phyloP scores from a whole-genome alignment of 1,140 invertebrate genomes.

The Capitella teleta region DNA sequence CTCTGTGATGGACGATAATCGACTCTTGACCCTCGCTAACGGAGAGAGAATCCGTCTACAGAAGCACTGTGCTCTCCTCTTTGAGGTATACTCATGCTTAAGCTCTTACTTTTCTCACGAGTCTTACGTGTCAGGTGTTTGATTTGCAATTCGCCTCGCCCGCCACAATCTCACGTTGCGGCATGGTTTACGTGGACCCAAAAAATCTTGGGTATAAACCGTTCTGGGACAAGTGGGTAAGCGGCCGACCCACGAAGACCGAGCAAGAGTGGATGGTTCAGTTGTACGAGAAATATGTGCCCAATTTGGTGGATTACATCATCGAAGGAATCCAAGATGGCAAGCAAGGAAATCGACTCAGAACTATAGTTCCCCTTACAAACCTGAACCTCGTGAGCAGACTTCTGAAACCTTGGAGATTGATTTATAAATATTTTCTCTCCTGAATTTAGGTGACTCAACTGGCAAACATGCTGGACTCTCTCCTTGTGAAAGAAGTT shows the following conservation, averaged over 20 bases:
- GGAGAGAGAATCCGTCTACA: conserved; percentile 74
- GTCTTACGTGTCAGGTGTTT: conserved; percentile 50
- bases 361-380: conserved; percentile 69
- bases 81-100: conserved; percentile 53
- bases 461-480: conserved; percentile 68
- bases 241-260: conserved; percentile 21
- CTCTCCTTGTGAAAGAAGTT: conserved; percentile 35
- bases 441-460: conserved; percentile 54
- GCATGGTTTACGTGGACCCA: conserved; percentile 55
- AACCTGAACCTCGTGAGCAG: conserved; percentile 64
- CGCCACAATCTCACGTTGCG: conserved; percentile 43
- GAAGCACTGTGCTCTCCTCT: conserved; percentile 70
- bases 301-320: conserved; percentile 58
- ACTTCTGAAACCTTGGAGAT: not conserved
- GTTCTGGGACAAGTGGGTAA: conserved; percentile 66
- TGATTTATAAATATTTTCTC: not conserved
- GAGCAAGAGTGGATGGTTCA: conserved; percentile 44
- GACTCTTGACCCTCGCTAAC: conserved; percentile 74
- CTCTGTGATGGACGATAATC: conserved; percentile 91
- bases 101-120: not conserved
- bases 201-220: conserved; percentile 76
- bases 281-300: conserved; percentile 63
- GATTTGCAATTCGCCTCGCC: conserved; percentile 59
- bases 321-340: conserved; percentile 58
- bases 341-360: conserved; percentile 57